Percentiles rank a stretch among this genome's conserved stretches.
These are phyloP conservation scores for Halictus ligatus DNA, from an alignment of 2,888 invertebrate genomes.

Conservation along the genomic window DNA sequence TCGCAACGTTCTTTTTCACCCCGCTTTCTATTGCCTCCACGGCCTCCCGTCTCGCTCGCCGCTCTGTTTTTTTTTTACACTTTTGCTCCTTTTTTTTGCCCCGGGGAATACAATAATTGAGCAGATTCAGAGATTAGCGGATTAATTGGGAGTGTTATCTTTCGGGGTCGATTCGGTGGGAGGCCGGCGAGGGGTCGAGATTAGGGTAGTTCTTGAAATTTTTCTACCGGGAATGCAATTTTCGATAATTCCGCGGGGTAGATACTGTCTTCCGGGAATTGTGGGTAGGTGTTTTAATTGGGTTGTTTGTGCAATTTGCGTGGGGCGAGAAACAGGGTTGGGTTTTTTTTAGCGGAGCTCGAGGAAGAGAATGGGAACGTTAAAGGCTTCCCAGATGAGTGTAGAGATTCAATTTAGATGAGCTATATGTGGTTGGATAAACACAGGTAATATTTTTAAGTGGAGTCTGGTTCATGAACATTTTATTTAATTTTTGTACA, in stretches of 20 bases:
- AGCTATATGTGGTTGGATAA: too few species aligned
- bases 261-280: neutral
- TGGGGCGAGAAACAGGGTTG: neutral
- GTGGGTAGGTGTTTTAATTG: neutral
- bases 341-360: too few species aligned
- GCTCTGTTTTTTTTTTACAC: neutral
- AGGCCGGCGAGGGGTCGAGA: neutral
- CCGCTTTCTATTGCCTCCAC: neutral
- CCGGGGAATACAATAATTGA: conserved; percentile 1
- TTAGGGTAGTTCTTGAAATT: neutral
- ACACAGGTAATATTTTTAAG: too few species aligned
- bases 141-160: conserved; percentile 15
- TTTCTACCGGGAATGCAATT: neutral
- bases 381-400: too few species aligned
- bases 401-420: too few species aligned
- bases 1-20: neutral
- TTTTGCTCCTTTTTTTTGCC: neutral
- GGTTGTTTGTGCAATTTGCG: neutral
- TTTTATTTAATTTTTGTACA: too few species aligned
- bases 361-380: too few species aligned
- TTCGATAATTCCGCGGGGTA: neutral
- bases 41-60: neutral
- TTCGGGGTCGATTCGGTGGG: neutral
- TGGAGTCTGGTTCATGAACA: too few species aligned
- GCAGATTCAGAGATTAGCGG: neutral